phyloP scores from a whole-genome alignment of 2,797 vertebrate species.

The Gorsachius magnificus region DNA sequence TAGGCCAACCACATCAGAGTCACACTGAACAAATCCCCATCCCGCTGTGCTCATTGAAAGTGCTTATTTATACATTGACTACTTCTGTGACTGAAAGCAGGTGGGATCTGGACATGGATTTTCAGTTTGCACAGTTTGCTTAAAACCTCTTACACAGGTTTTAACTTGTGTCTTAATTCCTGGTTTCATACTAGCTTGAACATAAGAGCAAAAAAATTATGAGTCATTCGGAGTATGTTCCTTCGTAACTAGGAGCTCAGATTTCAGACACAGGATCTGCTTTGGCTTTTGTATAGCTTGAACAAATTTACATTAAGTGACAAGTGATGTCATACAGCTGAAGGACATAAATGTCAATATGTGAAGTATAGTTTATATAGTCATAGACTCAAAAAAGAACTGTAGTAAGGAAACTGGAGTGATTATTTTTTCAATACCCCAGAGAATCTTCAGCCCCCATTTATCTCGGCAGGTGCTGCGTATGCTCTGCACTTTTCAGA shows the following conservation, averaged over 20 bases:
- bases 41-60: neutral
- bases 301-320: constrained; percentile 50
- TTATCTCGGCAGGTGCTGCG: neutral
- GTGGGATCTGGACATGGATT: neutral
- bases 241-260: constrained; percentile 69
- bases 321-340: constrained; percentile 41
- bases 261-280: constrained; percentile 70
- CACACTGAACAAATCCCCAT: neutral
- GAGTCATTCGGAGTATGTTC: constrained; percentile 68
- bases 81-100: neutral
- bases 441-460: neutral
- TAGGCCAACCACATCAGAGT: neutral
- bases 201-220: constrained; percentile 65
- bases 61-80: neutral
- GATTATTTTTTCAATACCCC: neutral
- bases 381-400: constrained; percentile 5
- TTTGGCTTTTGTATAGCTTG: constrained; percentile 38
- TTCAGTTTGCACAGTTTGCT: neutral
- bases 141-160: constrained; percentile 56
- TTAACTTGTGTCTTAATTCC: constrained; percentile 74
- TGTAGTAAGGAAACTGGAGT: neutral
- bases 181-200: constrained; percentile 68
- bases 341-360: constrained; percentile 44
- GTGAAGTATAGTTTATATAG: neutral
- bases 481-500: neutral